Conservation (phyloP, 2,888 invertebrate genomes). For the Chaitophorus viminalis region DNA sequence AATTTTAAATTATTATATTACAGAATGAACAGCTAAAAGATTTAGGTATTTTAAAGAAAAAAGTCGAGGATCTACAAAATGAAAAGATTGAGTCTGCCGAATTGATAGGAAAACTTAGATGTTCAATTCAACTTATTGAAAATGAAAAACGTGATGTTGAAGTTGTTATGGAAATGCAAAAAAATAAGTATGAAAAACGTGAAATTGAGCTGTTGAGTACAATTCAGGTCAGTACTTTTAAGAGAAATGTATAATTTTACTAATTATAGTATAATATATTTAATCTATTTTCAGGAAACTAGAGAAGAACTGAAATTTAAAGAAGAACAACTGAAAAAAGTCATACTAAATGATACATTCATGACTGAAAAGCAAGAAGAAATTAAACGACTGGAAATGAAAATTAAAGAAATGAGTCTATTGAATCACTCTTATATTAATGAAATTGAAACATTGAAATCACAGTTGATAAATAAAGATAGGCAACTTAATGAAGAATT, state of each 20-base stretch:
- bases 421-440: conserved; percentile 31
- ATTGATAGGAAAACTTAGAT: conserved; percentile 61
- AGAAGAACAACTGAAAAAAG: conserved; percentile 43
- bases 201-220: conserved; percentile 70
- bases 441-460: conserved; percentile 50
- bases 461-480: conserved; percentile 49
- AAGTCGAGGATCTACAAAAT: conserved; percentile 61
- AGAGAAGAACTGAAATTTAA: conserved; percentile 37
- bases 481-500: background rate
- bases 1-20: background rate
- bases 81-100: conserved; percentile 63
- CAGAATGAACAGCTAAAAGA: conserved; percentile 63
- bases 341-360: conserved; percentile 15
- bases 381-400: conserved; percentile 49
- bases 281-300: conserved; percentile 24
- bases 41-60: conserved; percentile 61
- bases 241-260: no score
- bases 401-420: conserved; percentile 42
- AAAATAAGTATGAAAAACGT: conserved; percentile 70
- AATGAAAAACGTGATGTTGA: conserved; percentile 69
- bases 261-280: background rate
- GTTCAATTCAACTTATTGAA: conserved; percentile 66
- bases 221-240: conserved; percentile 53
- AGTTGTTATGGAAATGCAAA: conserved; percentile 70
- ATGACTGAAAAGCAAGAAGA: conserved; percentile 48